Evolutionary conservation across 2,113 vertebrate genomes (phyloP).

Genomic region (Atlantisia rogersi): DNA sequence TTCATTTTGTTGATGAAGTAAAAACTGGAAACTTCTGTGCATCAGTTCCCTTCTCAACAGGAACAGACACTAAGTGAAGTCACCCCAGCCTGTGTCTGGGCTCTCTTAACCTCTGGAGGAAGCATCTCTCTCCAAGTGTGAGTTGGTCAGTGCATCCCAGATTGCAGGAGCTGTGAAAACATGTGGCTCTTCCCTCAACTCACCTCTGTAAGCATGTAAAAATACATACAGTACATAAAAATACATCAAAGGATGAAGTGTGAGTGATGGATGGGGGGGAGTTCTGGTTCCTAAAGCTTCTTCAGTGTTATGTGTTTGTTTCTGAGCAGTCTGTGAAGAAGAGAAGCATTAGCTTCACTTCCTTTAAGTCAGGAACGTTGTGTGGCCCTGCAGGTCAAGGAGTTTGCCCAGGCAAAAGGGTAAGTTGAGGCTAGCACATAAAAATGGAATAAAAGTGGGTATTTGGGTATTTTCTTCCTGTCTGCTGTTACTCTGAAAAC

Average conservation of each 20-base stretch:
- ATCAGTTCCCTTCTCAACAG: not conserved
- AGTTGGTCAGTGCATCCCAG: not conserved
- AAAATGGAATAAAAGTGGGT: not conserved
- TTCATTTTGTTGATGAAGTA: not conserved
- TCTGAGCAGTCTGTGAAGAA: not conserved
- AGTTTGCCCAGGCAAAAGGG: not conserved
- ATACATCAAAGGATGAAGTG: not conserved
- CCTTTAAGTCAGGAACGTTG: not conserved
- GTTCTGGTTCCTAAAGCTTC: not conserved
- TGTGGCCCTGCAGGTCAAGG: not conserved
- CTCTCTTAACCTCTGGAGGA: not conserved
- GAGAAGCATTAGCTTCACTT: not conserved
- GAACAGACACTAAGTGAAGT: not conserved
- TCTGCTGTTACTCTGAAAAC: not conserved
- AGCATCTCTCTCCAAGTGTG: not conserved
- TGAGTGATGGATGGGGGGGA: rapidly evolving
- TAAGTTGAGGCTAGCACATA: not conserved
- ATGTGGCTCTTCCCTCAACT: not conserved
- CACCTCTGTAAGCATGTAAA: not conserved
- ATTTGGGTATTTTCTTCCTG: not conserved
- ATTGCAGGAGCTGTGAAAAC: not conserved
- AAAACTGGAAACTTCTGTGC: not conserved
- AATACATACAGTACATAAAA: no score
- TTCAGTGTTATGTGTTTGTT: not conserved
- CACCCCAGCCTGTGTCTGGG: rapidly evolving